Evolutionary conservation across 2,797 vertebrate species (phyloP).

Genomic region (Tachyglossus aculeatus): DNA sequence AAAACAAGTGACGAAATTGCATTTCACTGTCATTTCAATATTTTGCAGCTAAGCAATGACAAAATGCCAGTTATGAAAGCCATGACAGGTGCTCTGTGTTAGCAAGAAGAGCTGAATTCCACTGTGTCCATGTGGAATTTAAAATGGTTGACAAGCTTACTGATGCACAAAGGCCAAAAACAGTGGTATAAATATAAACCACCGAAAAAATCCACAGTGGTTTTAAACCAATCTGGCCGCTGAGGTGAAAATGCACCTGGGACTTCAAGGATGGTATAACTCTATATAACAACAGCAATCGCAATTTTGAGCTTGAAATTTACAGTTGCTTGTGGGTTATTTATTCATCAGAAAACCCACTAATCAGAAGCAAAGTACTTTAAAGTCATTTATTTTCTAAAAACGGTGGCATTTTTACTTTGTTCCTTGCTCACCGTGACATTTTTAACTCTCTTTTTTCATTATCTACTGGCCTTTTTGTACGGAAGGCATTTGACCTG

Average conservation of each 20-base stretch:
- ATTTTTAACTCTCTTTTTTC: no score
- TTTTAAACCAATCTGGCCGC: conserved; percentile 16
- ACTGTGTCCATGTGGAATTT: not conserved
- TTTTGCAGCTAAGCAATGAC: conserved; percentile 5
- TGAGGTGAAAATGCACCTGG: conserved; percentile 14
- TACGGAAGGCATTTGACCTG: conserved; percentile 16
- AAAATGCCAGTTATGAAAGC: conserved; percentile 5
- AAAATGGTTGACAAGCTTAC: not conserved
- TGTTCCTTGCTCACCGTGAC: not conserved
- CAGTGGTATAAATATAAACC: not conserved
- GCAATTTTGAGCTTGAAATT: conserved; percentile 25
- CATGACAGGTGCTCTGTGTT: not conserved
- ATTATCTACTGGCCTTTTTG: not conserved
- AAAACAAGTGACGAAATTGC: conserved; percentile 10
- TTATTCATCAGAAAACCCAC: conserved; percentile 19
- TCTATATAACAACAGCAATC: conserved; percentile 9
- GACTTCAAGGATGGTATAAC: conserved; percentile 2
- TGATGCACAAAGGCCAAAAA: not conserved
- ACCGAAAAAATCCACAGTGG: not conserved
- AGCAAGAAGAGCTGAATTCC: not conserved
- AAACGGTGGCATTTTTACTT: not conserved
- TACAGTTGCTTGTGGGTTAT: not conserved
- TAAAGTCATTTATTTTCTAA: not conserved
- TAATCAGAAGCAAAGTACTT: conserved; percentile 7
- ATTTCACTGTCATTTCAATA: conserved; percentile 35